Evolutionary conservation across 1,140 invertebrate species (phyloP), one percentile per base, ranked within the genome.

Genomic region (Copidosoma floridanum): DNA sequence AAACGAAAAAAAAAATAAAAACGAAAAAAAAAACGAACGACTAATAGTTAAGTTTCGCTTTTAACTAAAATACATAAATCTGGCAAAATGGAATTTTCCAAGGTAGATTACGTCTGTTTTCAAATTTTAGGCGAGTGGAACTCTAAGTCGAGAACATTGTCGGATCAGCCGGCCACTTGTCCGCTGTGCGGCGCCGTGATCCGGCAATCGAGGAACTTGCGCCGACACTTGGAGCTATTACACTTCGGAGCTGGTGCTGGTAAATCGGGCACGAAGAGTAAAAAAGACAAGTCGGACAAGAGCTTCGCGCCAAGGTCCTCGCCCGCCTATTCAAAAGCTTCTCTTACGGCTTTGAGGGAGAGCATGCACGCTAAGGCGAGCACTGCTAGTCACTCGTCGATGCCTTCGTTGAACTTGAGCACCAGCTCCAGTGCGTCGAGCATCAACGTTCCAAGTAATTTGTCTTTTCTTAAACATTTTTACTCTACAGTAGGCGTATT

Each of bases 161-260:
- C 76, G n/a, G 77, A 79, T 66, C 76, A 78, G 46, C 77, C 77
- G 18, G 71, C 74, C 4, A 71, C 72, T 14, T 80, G 78, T 63
- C 76, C 75, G 18, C 47, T 80, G 38, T 80, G 78, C 46, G 76
- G 77, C n/a, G 76, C 74, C 20, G 75, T 72, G n/a, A 65, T 80
- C 44, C 70, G 77, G 7, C 78, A 80, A 46, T 76, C 77, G 5
- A 65, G 78, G 54, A 80, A 80, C 54, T 71, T 80, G 20, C 65
- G 77, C 16, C 68, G 78, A 35, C 78, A 80, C 52, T 70, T 81
- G 63, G 77, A 81, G 55, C 64, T 80, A 11, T 66, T 79, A 20
- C 79, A 81, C 56, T 78, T 80, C 56, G 75, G 75, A 23, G 52
- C 68, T 21, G 71, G 75, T 27, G 70, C 71, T 44, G 63, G 48